phyloP scores from a whole-genome alignment of 2,113 vertebrate species.

The Ptilonorhynchus violaceus region DNA sequence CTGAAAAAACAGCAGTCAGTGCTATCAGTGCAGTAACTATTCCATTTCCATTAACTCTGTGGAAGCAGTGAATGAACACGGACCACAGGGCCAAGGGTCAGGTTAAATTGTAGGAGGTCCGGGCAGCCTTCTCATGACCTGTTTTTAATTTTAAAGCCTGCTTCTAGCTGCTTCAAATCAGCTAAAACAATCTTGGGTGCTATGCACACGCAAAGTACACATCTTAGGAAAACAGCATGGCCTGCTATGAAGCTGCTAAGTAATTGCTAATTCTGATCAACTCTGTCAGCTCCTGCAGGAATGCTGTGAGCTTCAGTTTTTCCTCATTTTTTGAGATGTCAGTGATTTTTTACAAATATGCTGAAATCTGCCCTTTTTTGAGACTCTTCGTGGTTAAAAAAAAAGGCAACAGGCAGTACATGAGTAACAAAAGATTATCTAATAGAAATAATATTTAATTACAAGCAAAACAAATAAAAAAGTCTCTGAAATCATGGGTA shows the following conservation, averaged over 20 bases:
- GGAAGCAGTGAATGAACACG: slow-evolving; percentile 21
- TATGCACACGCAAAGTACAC: accelerated
- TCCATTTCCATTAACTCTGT: not conserved
- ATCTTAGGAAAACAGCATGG: not conserved
- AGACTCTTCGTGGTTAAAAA: not conserved
- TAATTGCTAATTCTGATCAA: not conserved
- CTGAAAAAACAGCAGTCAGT: not conserved
- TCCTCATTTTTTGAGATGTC: not conserved
- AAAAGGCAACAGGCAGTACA: not conserved
- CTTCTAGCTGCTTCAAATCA: not conserved
- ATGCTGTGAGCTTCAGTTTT: not conserved
- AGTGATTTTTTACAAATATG: not conserved
- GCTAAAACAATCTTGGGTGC: not conserved
- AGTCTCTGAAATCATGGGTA: not conserved
- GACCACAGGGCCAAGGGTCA: not conserved
- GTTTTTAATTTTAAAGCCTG: slow-evolving; percentile 4
- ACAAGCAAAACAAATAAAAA: not conserved
- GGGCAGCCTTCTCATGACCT: not conserved
- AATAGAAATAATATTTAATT: not conserved
- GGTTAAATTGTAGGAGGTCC: slow-evolving; percentile 3
- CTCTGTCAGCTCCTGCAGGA: not conserved
- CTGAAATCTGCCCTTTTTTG: not conserved
- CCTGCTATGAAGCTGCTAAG: not conserved
- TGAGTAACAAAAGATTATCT: not conserved
- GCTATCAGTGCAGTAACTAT: not conserved